These are phyloP conservation scores for Corbicula japonica DNA, from an alignment of 2,888 invertebrate species.

Conservation along the genomic window DNA sequence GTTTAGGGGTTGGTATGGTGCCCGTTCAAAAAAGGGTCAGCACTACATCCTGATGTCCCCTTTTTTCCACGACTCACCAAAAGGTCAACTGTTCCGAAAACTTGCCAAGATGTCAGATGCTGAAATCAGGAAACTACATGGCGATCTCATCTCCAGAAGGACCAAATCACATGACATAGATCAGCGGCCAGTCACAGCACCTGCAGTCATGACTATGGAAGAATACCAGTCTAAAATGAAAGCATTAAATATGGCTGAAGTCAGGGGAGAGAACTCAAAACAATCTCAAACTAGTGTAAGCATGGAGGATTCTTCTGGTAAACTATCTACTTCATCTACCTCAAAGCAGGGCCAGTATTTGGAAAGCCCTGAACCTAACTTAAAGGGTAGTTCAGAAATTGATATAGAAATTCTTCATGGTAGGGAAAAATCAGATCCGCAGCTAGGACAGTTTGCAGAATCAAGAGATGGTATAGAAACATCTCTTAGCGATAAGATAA, in stretches of 20 bases:
- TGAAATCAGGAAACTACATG: conserved; percentile 68
- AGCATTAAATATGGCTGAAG: conserved; percentile 4
- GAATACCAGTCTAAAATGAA: conserved; percentile 28
- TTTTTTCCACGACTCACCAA: conserved; percentile 67
- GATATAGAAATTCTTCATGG: neutral
- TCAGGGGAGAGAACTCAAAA: conserved; percentile 37
- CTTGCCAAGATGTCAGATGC: conserved; percentile 65
- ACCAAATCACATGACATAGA: conserved; percentile 63
- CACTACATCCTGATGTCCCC: conserved; percentile 76
- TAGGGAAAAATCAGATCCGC: too few species aligned
- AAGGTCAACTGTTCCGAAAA: conserved; percentile 68
- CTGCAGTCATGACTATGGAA: conserved; percentile 56
- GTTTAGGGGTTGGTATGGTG: conserved; percentile 78
- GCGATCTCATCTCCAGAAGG: conserved; percentile 69
- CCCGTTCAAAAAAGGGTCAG: conserved; percentile 70
- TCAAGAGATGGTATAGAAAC: conserved; percentile 54
- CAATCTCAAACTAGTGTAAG: conserved; percentile 28
- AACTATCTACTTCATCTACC: neutral
- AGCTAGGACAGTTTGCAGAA: too few species aligned
- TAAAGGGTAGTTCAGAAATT: neutral
- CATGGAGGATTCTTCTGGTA: conserved; percentile 35
- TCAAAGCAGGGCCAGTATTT: too few species aligned
- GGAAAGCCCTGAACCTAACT: too few species aligned
- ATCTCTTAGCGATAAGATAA: conserved; percentile 51
- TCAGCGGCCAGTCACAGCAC: conserved; percentile 72